Base-by-base conservation (phyloP, 1,140 invertebrate genomes). In the Venustaconcha ellipsiformis region DNA sequence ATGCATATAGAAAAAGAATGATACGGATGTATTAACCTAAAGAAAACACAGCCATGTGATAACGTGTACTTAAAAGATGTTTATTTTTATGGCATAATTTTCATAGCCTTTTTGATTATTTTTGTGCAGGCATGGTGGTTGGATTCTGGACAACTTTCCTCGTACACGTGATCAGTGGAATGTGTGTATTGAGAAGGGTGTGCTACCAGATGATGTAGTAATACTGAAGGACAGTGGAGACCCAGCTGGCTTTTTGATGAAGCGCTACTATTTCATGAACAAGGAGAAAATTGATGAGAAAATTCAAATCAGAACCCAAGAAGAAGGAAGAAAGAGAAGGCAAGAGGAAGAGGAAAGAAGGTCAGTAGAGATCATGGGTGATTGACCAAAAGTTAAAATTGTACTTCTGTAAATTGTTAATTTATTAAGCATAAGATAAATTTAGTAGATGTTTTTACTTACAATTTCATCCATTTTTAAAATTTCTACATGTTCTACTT, bases 91-190 rank as follows among this genome's bases (percentile, higher is more conserved):
- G 4, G 37, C 37, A 48, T 48, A 48, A 6, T 48, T 30, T 48
- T 48, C 37, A 48, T 1, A 11, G 37, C 4, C 6, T 11, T 11
- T 48, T 48, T 48, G 4, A 63, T 57, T 59, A 70, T 69, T 6
- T 71, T 74, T 67, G 66, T 74, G 18, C 74, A 90, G 88, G 48
- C 74, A 87, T 83, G 90, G 90, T 67, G 88, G 88, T 26, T 90
- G 89, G 89, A 88, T 90, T 64, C 71, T 90, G 14, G 90, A 90
- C 67, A 89, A 89, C 81, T 90, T 89, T 80, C 90, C 90, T 15
- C 78, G 76, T 20, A 88, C 83, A 15, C 79, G 84, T 23, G 89
- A 90, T n/a, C 87, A 88, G 74, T 90, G 88, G 88, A 86, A 81
- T 58, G 82, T 82, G 37, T 80, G 86, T 69, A 80, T 88, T 30